Evolutionary conservation across 2,888 invertebrate species (phyloP), one percentile per base, ranked within the genome.

Genomic region (Colostygia pectinataria): DNA sequence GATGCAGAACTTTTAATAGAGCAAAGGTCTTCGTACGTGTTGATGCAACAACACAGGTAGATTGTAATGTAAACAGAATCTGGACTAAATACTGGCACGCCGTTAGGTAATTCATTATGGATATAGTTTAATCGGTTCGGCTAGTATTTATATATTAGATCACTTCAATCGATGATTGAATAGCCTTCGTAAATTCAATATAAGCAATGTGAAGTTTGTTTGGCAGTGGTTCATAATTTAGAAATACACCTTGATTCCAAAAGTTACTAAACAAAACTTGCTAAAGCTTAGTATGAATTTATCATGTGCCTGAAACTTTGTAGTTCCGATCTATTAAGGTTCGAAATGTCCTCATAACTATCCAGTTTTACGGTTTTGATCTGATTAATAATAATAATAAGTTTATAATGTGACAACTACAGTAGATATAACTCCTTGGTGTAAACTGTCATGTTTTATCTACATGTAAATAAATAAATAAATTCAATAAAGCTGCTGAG

Each of bases 401-500:
- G n/a, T n/a, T n/a, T n/a, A n/a, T n/a, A n/a, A n/a, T n/a, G n/a
- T n/a, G n/a, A n/a, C n/a, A n/a, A n/a, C n/a, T n/a, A n/a, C n/a
- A n/a, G n/a, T n/a, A n/a, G n/a, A n/a, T n/a, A n/a, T n/a, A n/a
- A n/a, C n/a, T n/a, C 18, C 2, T 18, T 3, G 4, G 5, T 20
- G 6, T 2, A 6, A 6, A 20, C 20, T 5, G 1, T 20, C 4
- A 20, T 20, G 18, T 18, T 2, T 3, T 4, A 18, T 2, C 18
- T 3, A 18, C 18, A 20, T 20, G 5, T 20, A 20, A 20, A 20
- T 20, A n/a, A n/a, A n/a, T n/a, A n/a, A n/a, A n/a, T n/a, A 10
- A 18, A 10, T 25, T 20, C 78, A 76, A 69, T 77, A 65, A 69
- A 69, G 69, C 63, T 59, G 68, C 68, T 79, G 80, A 80, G 77